Percentiles rank a stretch among this genome's conserved stretches.
phyloP scores from a whole-genome alignment of 2,113 vertebrate species.

The Oreamnos americanus region DNA sequence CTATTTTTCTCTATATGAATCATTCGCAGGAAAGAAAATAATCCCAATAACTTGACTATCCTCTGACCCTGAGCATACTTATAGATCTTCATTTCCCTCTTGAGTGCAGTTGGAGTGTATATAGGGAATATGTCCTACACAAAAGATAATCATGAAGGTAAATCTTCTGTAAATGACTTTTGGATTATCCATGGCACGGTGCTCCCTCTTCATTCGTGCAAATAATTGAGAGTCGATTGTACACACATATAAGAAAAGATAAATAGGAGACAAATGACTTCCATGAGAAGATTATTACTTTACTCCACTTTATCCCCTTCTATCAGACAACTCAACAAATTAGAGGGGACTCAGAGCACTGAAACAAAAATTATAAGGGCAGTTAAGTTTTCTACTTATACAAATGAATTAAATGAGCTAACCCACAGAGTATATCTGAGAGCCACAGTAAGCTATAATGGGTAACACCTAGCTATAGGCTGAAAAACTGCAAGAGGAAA shows the following conservation, averaged over 20 bases:
- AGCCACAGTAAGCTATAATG: neutral
- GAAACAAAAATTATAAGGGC: slow-evolving; percentile 46
- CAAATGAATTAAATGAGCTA: slow-evolving; percentile 39
- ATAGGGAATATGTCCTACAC: neutral
- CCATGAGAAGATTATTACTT: slow-evolving; percentile 41
- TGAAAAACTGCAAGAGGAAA: neutral
- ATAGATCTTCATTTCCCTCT: neutral
- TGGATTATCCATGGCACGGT: slow-evolving; percentile 8
- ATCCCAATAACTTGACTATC: neutral
- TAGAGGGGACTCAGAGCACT: slow-evolving; percentile 25
- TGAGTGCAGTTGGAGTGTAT: neutral
- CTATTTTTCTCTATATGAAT: neutral
- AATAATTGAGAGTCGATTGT: slow-evolving; percentile 41
- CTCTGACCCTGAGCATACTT: neutral
- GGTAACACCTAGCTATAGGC: neutral
- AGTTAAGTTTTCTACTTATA: slow-evolving; percentile 32
- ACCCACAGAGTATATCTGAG: neutral
- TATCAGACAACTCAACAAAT: slow-evolving; percentile 7
- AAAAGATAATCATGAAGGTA: slow-evolving; percentile 38
- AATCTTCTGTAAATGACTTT: slow-evolving; percentile 58
- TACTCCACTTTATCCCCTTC: slow-evolving; percentile 39
- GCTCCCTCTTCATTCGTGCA: slow-evolving; percentile 5
- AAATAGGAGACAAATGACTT: slow-evolving; percentile 63
- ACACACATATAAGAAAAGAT: slow-evolving; percentile 52
- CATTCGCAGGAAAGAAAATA: neutral